phyloP scores from a whole-genome alignment of 37 sponge, comb jelly and placozoan genomes.

The Dysidea cf. avara region DNA sequence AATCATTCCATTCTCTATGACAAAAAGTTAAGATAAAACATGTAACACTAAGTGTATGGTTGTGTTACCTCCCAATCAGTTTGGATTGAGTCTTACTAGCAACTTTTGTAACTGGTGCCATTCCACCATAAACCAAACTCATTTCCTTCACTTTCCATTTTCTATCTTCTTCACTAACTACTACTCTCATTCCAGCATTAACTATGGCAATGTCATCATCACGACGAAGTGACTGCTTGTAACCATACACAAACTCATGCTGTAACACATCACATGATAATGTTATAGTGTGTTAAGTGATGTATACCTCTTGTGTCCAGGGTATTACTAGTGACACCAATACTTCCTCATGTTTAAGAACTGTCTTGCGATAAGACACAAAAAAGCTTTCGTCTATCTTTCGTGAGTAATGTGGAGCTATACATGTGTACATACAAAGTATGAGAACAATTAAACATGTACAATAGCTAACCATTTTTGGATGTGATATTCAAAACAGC shows the following conservation, averaged over 20 bases:
- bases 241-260: slow-evolving; percentile 46
- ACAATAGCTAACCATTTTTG: not conserved
- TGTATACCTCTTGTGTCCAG: slow-evolving; percentile 13
- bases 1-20: slow-evolving; percentile 5
- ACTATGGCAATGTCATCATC: slow-evolving; percentile 65
- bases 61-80: slow-evolving; percentile 33
- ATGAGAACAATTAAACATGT: too few species aligned
- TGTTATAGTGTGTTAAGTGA: not conserved
- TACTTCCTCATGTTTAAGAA: slow-evolving; percentile 38
- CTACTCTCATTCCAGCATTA: slow-evolving; percentile 42
- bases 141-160: slow-evolving; percentile 9
- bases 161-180: slow-evolving; percentile 6
- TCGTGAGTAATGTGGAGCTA: too few species aligned
- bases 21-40: not conserved
- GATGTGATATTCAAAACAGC: slow-evolving; percentile 39
- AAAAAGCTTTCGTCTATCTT: slow-evolving; percentile 39
- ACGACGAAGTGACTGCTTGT: slow-evolving; percentile 53
- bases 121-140: slow-evolving; percentile 51
- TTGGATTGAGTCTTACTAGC: slow-evolving; percentile 13
- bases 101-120: slow-evolving; percentile 33
- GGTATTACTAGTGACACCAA: slow-evolving; percentile 51
- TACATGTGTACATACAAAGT: too few species aligned
- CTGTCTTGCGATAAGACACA: slow-evolving; percentile 31
- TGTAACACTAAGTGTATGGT: not conserved
- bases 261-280: slow-evolving; percentile 1